Evolutionary conservation across 2,797 vertebrate species (phyloP), one percentile per base, ranked within the genome.

Genomic region (Galago senegalensis): DNA sequence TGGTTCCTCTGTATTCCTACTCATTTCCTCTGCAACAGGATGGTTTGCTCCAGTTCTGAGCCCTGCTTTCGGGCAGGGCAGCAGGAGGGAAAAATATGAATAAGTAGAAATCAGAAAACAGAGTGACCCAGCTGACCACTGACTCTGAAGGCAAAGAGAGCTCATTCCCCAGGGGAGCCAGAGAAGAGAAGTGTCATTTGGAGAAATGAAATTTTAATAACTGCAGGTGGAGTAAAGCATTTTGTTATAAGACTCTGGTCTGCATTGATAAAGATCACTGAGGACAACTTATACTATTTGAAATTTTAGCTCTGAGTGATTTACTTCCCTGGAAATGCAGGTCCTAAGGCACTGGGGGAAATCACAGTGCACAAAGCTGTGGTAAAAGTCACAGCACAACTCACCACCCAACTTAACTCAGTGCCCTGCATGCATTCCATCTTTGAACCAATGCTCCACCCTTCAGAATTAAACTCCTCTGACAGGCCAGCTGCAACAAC

Each of bases 181-280:
- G 58, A 31, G 80, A 34, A 70, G 31, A 37, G 43, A 87, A 37
- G 12, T 25, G 29, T 82, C 87, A 23, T 82, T 93, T 56, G 37
- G 63, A 96, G 80, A 95, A 72, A 77, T 92, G 63, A 96, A 92
- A 94, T 93, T 80, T 72, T 90, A 82, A 96, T 89, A 63, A 93
- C 37, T 69, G 65, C 58, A 49, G 61, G 29, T 11, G 34, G 7
- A 61, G 69, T 31, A 95, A 82, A 73, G 46, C 9, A 34, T 96
- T 94, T 91, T 79, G 75, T 91, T 91, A 9, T 3, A 60, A 94
- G 90, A 61, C 43, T 79, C 17, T 0, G 21, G 23, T 53, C 37
- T 81, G 75, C 29, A 25, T 31, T 65, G 94, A 80, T 65, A 75
- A 89, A 92, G 46, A 95, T 93, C 88, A 90, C 34, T 0, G 16